Evolutionary conservation across 2,113 vertebrate genomes (phyloP).

Genomic region (Periophthalmus modestus): DNA sequence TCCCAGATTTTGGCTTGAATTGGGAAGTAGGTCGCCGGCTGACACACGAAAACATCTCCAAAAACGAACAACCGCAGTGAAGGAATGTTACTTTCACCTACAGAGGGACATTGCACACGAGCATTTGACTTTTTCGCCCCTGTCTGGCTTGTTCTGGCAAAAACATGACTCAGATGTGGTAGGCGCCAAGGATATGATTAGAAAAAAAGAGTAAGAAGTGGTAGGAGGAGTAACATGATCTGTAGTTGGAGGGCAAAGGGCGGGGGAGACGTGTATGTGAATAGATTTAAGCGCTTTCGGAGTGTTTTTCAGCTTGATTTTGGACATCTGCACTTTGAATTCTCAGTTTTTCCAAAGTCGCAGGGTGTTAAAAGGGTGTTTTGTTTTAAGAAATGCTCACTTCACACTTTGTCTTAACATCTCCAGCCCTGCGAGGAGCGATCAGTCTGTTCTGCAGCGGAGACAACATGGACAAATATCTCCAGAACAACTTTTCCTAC

Average conservation of each 20-base stretch:
- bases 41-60: slow-evolving; percentile 48
- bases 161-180: slow-evolving; percentile 76
- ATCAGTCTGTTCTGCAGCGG: slow-evolving; percentile 48
- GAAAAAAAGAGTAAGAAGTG: slow-evolving; percentile 44
- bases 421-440: slow-evolving; percentile 34
- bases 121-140: slow-evolving; percentile 49
- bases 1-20: slow-evolving; percentile 44
- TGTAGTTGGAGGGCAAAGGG: slow-evolving; percentile 33
- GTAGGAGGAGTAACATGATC: slow-evolving; percentile 22
- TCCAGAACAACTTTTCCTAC: slow-evolving; percentile 24
- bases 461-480: slow-evolving; percentile 24
- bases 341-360: slow-evolving; percentile 32
- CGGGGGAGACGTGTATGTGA: slow-evolving; percentile 4
- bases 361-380: slow-evolving; percentile 15
- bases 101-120: slow-evolving; percentile 35
- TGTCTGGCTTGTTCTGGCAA: slow-evolving; percentile 68
- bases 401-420: slow-evolving; percentile 61
- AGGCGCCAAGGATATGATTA: slow-evolving; percentile 58
- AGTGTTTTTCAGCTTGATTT: slow-evolving; percentile 53
- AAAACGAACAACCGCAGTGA: slow-evolving; percentile 41
- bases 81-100: slow-evolving; percentile 17
- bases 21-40: slow-evolving; percentile 61
- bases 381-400: slow-evolving; percentile 30
- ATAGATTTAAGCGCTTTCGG: slow-evolving; percentile 57
- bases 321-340: slow-evolving; percentile 68